A percentile compares a stretch with the other conserved stretches of the same genome.
phyloP scores from a whole-genome alignment of 2,113 vertebrate species.

The Chauna torquata region DNA sequence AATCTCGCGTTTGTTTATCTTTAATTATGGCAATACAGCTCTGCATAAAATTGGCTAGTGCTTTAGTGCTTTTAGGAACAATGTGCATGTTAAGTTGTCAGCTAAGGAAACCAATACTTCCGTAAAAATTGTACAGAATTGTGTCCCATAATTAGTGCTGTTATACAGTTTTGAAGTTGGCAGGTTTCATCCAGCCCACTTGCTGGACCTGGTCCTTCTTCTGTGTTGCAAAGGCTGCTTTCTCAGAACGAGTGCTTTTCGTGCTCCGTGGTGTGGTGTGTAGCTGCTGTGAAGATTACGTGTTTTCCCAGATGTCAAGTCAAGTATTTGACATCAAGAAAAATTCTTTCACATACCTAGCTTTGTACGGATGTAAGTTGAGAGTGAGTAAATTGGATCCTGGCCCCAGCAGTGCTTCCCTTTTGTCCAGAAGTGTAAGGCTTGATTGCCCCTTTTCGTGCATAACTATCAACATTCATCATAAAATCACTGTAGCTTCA shows the following conservation, averaged over 20 bases:
- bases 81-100: fast-evolving
- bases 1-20: not conserved
- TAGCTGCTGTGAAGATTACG: not conserved
- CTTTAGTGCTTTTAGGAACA: not conserved
- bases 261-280: not conserved
- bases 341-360: not conserved
- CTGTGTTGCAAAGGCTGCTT: not conserved
- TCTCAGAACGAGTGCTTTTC: not conserved
- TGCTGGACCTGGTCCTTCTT: fast-evolving
- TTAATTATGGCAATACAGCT: not conserved
- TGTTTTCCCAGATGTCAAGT: not conserved
- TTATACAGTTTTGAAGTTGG: not conserved
- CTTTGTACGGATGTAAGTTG: not conserved
- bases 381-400: not conserved
- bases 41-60: not conserved
- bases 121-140: not conserved
- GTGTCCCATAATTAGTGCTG: not conserved
- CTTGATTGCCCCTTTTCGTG: not conserved
- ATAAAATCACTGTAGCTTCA: not conserved
- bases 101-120: not conserved
- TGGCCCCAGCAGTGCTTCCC: not conserved
- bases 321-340: not conserved
- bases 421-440: not conserved
- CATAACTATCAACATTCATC: not conserved
- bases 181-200: fast-evolving